These are phyloP conservation scores for Nannobrachium achirus DNA, from an alignment of 2,113 vertebrate genomes.

Conservation along the genomic window DNA sequence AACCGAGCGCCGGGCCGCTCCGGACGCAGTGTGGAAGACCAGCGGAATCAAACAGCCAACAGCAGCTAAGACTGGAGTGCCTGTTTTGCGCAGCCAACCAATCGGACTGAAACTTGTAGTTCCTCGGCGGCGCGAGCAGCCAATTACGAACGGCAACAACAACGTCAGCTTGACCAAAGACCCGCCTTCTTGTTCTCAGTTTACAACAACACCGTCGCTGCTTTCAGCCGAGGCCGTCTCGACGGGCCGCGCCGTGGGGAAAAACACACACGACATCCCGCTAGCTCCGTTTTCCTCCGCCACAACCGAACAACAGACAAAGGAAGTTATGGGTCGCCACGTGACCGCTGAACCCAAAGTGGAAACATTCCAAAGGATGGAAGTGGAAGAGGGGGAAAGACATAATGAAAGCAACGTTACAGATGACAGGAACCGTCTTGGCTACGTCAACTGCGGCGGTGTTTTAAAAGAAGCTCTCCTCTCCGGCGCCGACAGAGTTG, in stretches of 20 bases:
- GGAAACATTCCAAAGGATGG: slow-evolving; percentile 30
- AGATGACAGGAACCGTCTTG: background rate
- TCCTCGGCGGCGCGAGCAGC: slow-evolving; percentile 61
- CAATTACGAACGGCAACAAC: slow-evolving; percentile 59
- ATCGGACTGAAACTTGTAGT: slow-evolving; percentile 72
- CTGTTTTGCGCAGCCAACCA: slow-evolving; percentile 66
- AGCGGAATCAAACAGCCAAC: slow-evolving; percentile 67
- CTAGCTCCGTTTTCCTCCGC: slow-evolving; percentile 2
- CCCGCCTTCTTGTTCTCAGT: slow-evolving; percentile 41
- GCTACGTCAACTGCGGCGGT: slow-evolving; percentile 23
- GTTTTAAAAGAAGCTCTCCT: slow-evolving; percentile 27
- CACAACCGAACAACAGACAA: slow-evolving; percentile 26
- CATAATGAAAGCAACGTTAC: slow-evolving; percentile 18
- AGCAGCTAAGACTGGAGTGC: slow-evolving; percentile 66
- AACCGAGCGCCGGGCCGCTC: slow-evolving; percentile 32
- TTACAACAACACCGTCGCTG: slow-evolving; percentile 25
- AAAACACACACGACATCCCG: slow-evolving; percentile 27
- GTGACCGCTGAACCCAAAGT: slow-evolving; percentile 8
- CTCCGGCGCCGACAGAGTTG: slow-evolving; percentile 8
- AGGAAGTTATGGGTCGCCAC: slow-evolving; percentile 17
- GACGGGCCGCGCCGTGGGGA: slow-evolving; percentile 3
- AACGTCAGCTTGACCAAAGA: slow-evolving; percentile 68
- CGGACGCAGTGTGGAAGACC: slow-evolving; percentile 50
- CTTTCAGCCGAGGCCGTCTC: slow-evolving; percentile 35
- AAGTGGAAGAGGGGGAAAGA: background rate